Base-by-base conservation (phyloP, 1,140 invertebrate species). In the Drosophila burlai region DNA sequence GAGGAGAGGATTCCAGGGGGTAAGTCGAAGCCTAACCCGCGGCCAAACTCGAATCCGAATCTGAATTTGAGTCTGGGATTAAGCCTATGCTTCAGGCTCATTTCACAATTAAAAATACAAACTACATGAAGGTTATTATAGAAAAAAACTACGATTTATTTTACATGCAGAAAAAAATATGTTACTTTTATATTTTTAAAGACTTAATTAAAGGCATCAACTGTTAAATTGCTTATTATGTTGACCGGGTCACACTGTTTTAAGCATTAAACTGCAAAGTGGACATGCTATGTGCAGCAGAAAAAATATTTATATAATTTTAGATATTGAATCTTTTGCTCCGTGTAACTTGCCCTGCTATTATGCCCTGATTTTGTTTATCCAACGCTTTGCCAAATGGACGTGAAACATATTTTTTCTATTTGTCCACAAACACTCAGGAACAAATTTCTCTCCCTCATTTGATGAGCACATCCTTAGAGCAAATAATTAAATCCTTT, bases 401-500 rank as follows among this genome's bases (percentile, higher is more conserved):
- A 91, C 87, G 87, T 81, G 64, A 71, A 91, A 78, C 86, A 91
- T 91, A 91, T 91, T 91, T 89, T 77, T 73, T 74, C 68, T 78
- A 87, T 80, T 87, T 89, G 57, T 81, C 46, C 50, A 46, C 62
- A 89, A 83, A 87, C 64, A 87, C 76, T 66, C 54, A 45, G 2
- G 59, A 47, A 59, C 29, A 80, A 42, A 72, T 31, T 34, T 34
- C 60, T 62, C 57, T 71, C 40, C 68, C 50, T 54, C 34, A 38
- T 61, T 73, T 43, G 62, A 58, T 66, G 69, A 46, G 69, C 59
- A 83, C 68, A 91, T 92, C 90, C 90, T 86, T 90, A 91, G 65
- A 92, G 75, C 90, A 92, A 92, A 92, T 92, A 92, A 92, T 92
- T 92, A 92, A 92, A 91, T 92, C 90, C 90, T 92, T 92, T 92